Evolutionary conservation across 2,113 vertebrate genomes (phyloP).

Genomic region (Myotis yumanensis): DNA sequence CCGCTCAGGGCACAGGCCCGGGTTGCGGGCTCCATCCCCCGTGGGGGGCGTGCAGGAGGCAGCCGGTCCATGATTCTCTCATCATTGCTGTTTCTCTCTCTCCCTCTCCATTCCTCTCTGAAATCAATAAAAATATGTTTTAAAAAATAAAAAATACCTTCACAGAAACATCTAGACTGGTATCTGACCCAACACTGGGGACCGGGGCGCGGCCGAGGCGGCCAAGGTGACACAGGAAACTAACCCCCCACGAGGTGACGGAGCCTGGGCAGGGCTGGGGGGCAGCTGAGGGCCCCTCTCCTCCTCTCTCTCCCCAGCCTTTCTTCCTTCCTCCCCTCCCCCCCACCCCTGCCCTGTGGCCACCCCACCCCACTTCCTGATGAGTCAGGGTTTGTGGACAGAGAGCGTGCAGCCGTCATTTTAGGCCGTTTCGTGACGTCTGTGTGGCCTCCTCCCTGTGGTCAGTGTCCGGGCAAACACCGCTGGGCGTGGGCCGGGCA

Average conservation of each 20-base stretch:
- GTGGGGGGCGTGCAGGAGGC: too few species aligned
- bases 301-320: neutral
- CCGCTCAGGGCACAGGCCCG: too few species aligned
- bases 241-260: accelerated
- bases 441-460: constrained; percentile 7
- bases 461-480: neutral
- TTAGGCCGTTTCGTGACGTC: neutral
- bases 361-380: neutral
- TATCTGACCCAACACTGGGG: neutral
- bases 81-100: too few species aligned
- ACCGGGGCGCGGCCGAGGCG: accelerated
- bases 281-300: neutral
- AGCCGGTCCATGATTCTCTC: too few species aligned
- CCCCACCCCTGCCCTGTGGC: accelerated
- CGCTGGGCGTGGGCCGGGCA: neutral
- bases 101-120: too few species aligned
- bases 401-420: neutral
- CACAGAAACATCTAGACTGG: neutral
- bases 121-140: too few species aligned
- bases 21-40: too few species aligned
- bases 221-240: neutral
- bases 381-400: constrained; percentile 54
- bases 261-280: neutral
- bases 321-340: neutral
- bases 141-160: neutral